These are phyloP conservation scores for Mercenaria mercenaria DNA, from an alignment of 1,140 invertebrate species.

Conservation along the genomic window DNA sequence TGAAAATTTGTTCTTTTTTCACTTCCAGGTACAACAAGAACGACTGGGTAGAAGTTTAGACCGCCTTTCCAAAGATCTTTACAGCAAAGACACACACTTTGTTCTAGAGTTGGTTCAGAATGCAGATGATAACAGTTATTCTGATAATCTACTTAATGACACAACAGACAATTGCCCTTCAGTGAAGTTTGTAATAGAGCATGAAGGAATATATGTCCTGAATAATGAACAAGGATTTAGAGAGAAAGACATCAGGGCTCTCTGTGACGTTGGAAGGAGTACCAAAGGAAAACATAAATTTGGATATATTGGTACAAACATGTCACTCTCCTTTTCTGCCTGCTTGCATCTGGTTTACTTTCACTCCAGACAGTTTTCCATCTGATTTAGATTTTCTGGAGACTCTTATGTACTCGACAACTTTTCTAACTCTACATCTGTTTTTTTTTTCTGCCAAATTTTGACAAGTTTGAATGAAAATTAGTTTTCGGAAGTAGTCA, in stretches of 20 bases:
- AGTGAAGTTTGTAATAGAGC: conserved; percentile 82
- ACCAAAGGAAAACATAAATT: conserved; percentile 85
- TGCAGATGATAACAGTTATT: conserved; percentile 86
- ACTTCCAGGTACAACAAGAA: conserved; percentile 77
- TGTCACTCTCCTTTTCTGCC: too few species aligned
- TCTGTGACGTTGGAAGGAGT: conserved; percentile 85
- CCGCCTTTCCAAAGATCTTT: conserved; percentile 85
- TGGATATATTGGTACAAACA: conserved; percentile 84
- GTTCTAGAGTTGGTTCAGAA: conserved; percentile 85
- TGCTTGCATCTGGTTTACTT: too few species aligned
- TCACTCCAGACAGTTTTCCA: too few species aligned
- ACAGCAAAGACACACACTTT: conserved; percentile 86
- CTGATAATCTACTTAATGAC: conserved; percentile 58
- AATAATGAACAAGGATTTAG: conserved; percentile 86
- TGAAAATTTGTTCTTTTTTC: too few species aligned
- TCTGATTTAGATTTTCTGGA: too few species aligned
- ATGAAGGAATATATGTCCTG: conserved; percentile 76
- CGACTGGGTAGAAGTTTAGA: conserved; percentile 82
- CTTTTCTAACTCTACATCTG: too few species aligned
- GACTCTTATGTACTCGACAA: too few species aligned
- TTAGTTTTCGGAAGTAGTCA: too few species aligned
- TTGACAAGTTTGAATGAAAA: too few species aligned
- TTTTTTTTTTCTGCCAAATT: too few species aligned
- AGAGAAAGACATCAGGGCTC: conserved; percentile 83
- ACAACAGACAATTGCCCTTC: conserved; percentile 71